Percentiles rank a stretch among this genome's conserved stretches.
Conservation (phyloP, 2,797 vertebrate genomes). For the Microtus californicus region DNA sequence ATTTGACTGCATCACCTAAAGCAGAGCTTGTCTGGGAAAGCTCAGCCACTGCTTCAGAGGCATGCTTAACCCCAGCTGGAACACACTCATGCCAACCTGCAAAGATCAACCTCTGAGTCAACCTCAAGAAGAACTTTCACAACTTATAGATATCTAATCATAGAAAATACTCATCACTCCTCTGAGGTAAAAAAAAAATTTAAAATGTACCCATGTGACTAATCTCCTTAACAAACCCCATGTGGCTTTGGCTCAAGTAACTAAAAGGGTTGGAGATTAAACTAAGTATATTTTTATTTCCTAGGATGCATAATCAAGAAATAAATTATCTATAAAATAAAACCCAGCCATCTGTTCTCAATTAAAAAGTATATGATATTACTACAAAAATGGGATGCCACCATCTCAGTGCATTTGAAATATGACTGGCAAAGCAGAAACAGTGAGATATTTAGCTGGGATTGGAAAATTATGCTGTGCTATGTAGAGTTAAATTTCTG, state of each 20-base stretch:
- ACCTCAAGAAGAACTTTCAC: slow-evolving; percentile 18
- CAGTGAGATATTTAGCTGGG: not conserved
- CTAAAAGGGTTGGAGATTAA: slow-evolving; percentile 62
- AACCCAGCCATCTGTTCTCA: slow-evolving; percentile 54
- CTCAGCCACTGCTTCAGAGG: not conserved
- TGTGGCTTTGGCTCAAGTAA: slow-evolving; percentile 61
- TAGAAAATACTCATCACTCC: slow-evolving; percentile 11
- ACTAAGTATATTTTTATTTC: slow-evolving; percentile 67
- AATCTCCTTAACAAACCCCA: slow-evolving; percentile 55
- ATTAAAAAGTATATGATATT: slow-evolving; percentile 48
- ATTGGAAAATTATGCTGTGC: slow-evolving; percentile 49
- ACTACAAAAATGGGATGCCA: slow-evolving; percentile 20
- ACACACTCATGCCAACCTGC: not conserved
- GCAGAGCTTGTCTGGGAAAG: not conserved
- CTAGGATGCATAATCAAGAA: slow-evolving; percentile 66
- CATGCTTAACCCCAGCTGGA: not conserved
- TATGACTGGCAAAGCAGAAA: slow-evolving; percentile 22
- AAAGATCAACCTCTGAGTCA: slow-evolving; percentile 41
- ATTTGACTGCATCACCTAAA: not conserved
- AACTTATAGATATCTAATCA: slow-evolving; percentile 40
- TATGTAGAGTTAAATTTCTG: not conserved
- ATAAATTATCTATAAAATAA: slow-evolving; percentile 54
- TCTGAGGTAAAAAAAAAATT: not conserved
- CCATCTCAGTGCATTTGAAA: slow-evolving; percentile 30
- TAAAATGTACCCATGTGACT: slow-evolving; percentile 16